Base-by-base conservation (phyloP, 2,888 invertebrate genomes). In the Lymantria monacha region DNA sequence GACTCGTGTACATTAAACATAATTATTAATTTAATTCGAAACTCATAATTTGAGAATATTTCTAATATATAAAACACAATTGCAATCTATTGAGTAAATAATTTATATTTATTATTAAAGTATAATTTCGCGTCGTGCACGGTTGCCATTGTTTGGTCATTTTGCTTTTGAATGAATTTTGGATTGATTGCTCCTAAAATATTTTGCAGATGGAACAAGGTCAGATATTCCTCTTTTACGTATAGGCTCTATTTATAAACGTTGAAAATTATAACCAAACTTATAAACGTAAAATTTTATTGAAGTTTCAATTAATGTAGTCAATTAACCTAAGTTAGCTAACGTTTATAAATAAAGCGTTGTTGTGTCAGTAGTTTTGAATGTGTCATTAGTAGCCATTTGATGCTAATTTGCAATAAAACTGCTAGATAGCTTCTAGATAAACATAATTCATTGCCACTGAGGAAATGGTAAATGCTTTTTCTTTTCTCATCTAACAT, bases 211-310 rank as follows among this genome's bases (percentile, higher is more conserved):
- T 42, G 55, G 13, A 49, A 52, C 55, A 65, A 66, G 65, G 69
- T 66, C 60, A 65, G 66, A 56, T 30, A 51, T 62, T 60, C 59
- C 45, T 49, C 56, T 61, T 56, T 61, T 53, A 48, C 48, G 50
- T 50, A 13, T 46, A 42, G 41, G 13, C 46, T 57, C 53, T 55
- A 59, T 61, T 57, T 56, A 55, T 42, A 59, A 61, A 63, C 37
- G 59, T 64, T 56, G 12, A 51, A 30, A 13, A 44, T 22, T 9
- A 10, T 30, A n/a, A 30, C 30, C 8, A 30, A 8, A 30, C 30
- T 7, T 43, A n/a, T 15, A 15, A 42, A 42, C 7, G 9, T 42
- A 33, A 33, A 3, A 33, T 5, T 22, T 22, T 3, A 22, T 22
- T 22, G 22, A 22, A 5, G 22, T 5, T 22, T 22, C 5, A 3